These are phyloP conservation scores for Rhyacophila evoluta DNA, from an alignment of 2,888 invertebrate genomes.

Conservation along the genomic window DNA sequence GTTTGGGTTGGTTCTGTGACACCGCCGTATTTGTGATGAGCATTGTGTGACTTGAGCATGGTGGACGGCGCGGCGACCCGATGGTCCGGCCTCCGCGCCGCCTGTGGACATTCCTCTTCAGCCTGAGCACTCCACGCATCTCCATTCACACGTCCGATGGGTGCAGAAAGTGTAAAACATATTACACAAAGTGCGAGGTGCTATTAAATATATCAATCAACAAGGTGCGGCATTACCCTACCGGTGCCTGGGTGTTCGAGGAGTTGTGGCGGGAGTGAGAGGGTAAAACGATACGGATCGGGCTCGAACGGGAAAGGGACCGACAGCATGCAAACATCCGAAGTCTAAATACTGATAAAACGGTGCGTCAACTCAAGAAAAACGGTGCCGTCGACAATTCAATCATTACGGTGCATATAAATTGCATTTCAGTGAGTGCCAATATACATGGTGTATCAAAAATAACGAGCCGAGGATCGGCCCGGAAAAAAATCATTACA, in stretches of 20 bases:
- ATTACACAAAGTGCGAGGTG: slow-evolving; percentile 47
- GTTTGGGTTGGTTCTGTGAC: slow-evolving; percentile 35
- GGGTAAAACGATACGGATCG: slow-evolving; percentile 59
- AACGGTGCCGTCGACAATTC: slow-evolving; percentile 70
- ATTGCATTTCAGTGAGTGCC: slow-evolving; percentile 73
- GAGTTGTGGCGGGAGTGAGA: slow-evolving; percentile 29
- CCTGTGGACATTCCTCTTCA: slow-evolving; percentile 55
- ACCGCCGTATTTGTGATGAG: slow-evolving; percentile 41
- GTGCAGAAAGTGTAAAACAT: slow-evolving; percentile 42
- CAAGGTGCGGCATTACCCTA: slow-evolving; percentile 60
- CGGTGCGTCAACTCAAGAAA: slow-evolving; percentile 70
- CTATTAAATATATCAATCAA: slow-evolving; percentile 52
- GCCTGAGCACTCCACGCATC: slow-evolving; percentile 17
- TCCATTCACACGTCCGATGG: slow-evolving; percentile 34
- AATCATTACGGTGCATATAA: slow-evolving; percentile 66
- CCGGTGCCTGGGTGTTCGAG: slow-evolving; percentile 61
- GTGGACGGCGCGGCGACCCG: slow-evolving; percentile 20
- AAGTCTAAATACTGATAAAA: slow-evolving; percentile 70
- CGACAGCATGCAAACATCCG: slow-evolving; percentile 69
- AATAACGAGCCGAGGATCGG: slow-evolving; percentile 32
- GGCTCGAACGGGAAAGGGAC: slow-evolving; percentile 61
- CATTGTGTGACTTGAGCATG: slow-evolving; percentile 36
- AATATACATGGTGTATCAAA: slow-evolving; percentile 59
- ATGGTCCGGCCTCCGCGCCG: slow-evolving; percentile 58
- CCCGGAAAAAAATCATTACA: slow-evolving; percentile 72